phyloP scores from a whole-genome alignment of 2,888 invertebrate genomes.

The Troides aeacus region DNA sequence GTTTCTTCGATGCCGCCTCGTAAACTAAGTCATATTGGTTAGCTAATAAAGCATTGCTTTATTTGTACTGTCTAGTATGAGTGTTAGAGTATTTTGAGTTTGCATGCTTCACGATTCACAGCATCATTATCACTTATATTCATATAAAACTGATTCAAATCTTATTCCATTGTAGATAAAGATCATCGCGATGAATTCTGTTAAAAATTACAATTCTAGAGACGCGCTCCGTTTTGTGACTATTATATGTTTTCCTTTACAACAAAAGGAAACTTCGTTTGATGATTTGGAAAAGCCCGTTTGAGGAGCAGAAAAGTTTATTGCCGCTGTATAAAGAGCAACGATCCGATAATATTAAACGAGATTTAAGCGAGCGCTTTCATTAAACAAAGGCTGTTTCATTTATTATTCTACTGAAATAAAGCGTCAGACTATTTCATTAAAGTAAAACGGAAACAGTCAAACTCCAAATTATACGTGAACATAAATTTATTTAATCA shows the following conservation, averaged over 20 bases:
- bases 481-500: neutral
- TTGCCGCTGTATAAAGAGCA: neutral
- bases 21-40: too few relatives aligned
- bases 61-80: too few relatives aligned
- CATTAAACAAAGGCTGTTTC: conserved; percentile 1
- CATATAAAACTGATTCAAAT: too few relatives aligned
- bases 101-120: too few relatives aligned
- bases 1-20: too few relatives aligned
- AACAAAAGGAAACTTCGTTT: neutral
- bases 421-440: neutral
- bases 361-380: conserved; percentile 10
- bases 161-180: too few relatives aligned
- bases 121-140: too few relatives aligned
- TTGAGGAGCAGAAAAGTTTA: neutral
- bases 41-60: too few relatives aligned
- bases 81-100: too few relatives aligned
- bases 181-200: too few relatives aligned
- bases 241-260: neutral
- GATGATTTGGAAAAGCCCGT: neutral
- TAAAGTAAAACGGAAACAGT: too few relatives aligned
- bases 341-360: neutral
- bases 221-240: neutral
- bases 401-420: neutral
- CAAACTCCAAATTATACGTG: neutral
- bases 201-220: too few relatives aligned